Base-by-base conservation (phyloP, 2,888 invertebrate species). In the Lycaena phlaeas region DNA sequence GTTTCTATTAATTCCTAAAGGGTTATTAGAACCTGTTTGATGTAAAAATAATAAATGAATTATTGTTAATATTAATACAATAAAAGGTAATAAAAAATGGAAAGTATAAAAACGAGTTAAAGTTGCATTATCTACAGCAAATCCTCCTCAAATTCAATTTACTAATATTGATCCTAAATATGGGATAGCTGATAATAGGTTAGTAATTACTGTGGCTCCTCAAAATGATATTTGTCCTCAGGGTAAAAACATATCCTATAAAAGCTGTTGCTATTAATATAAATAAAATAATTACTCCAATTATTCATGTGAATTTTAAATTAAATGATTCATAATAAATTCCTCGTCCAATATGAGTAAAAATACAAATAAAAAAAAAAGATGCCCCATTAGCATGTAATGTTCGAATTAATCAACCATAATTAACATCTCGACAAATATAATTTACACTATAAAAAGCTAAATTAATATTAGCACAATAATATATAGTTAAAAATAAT, bases 211-310 rank as follows among this genome's bases (percentile, higher is more conserved):
- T 27, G 91, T 92, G 0, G 92, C 91, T 1, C 91, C 91, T 87
- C 92, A 92, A 66, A 90, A 92, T 1, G 91, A 92, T 87, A 93
- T 93, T 89, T 93, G 92, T 4, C 92, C 92, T 73, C 92, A 92
- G 1, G 91, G 91, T 57, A 92, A 49, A n/a, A 0, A 92, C 90
- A 81, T 93, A 93, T 0, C 92, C 92, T 85, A 92, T 76, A 68
- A 93, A 93, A 14, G 91, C 91, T 36, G 91, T 89, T 59, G 73
- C 88, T 87, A 93, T 93, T 48, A 87, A 68, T 65, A 89, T 39
- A 55, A 93, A 87, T 71, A 92, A 66, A 64, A 93, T 86, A 44
- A 89, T 73, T 37, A 89, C 75, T 38, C 92, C 92, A 1, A 87
- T 54, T 56, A 85, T 62, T 90, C 92, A 93, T 0, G 89, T 88